Base-by-base conservation (phyloP, 2,888 invertebrate species). In the Parnassius glacialis region DNA sequence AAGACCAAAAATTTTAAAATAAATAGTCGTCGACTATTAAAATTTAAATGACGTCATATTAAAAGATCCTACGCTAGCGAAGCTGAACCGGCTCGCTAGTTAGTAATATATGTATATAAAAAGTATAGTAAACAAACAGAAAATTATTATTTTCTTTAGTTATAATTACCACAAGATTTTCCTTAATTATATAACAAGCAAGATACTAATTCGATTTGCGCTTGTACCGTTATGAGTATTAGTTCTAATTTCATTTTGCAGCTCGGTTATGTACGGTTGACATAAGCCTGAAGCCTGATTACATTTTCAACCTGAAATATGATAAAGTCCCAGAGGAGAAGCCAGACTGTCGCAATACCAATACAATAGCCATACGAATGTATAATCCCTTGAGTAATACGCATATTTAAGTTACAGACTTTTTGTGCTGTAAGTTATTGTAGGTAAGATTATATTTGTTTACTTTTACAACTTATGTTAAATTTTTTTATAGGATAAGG, bases 281-380 rank as follows among this genome's bases (percentile, higher is more conserved):
- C 54, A 62, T 58, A 62, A 62, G 57, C 53, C 62, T 54, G 58
- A 62, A 62, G 62, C 62, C 62, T 2, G 51, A 34, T 51, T 12
- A 48, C 42, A 44, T 54, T 53, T 43, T 48, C 50, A 54, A 58
- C 48, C 53, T 62, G 62, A 58, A 62, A 62, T 62, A 58, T 62
- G 58, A 62, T 48, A 58, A 58, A 57, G 53, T 58, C 58, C 54
- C 62, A 51, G 34, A 25, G 52, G 58, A 44, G 58, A 62, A 62
- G 62, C 62, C 62, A 3, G 45, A 50, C 54, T 41, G 48, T 34
- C 44, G 48, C 52, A 52, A 44, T 54, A 57, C 48, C 52, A 53
- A 53, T 58, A 54, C 54, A 58, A 58, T 62, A 25, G 52, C 7
- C 51, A 57, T 61, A 52, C 57, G 52, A 52, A 42, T 48, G 16